Conservation (phyloP, 2,888 invertebrate species). For the Lomographa bimaculata region DNA sequence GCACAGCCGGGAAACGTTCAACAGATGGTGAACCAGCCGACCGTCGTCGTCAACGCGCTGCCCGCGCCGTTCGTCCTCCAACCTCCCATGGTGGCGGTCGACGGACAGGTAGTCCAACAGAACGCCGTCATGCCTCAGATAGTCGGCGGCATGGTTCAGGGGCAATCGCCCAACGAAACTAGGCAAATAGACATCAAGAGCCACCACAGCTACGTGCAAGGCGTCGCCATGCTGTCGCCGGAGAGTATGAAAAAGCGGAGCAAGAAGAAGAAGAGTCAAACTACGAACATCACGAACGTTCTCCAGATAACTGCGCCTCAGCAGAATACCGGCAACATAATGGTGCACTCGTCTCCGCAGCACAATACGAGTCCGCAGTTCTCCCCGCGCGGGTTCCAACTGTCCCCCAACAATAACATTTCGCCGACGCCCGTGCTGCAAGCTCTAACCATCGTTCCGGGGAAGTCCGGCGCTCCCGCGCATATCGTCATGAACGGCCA, state of each 20-base stretch:
- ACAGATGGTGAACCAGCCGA: slow-evolving; percentile 88
- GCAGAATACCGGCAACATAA: slow-evolving; percentile 85
- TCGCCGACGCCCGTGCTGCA: slow-evolving; percentile 88
- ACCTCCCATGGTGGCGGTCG: slow-evolving; percentile 90
- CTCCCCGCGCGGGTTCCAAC: slow-evolving; percentile 89
- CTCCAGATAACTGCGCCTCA: slow-evolving; percentile 87
- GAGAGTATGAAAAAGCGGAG: slow-evolving; percentile 86
- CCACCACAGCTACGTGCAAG: slow-evolving; percentile 64
- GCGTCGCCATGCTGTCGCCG: slow-evolving; percentile 85
- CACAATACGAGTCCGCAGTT: slow-evolving; percentile 81
- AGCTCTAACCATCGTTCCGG: slow-evolving; percentile 90
- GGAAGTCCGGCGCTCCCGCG: slow-evolving; percentile 88
- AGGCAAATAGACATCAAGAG: slow-evolving; percentile 83
- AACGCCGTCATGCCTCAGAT: slow-evolving; percentile 88
- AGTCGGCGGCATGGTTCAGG: slow-evolving; percentile 85
- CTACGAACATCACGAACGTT: slow-evolving; percentile 88
- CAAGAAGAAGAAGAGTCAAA: slow-evolving; percentile 89
- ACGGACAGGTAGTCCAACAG: slow-evolving; percentile 87
- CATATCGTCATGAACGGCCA: slow-evolving; percentile 92
- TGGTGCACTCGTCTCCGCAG: slow-evolving; percentile 79
- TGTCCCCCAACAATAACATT: slow-evolving; percentile 87
- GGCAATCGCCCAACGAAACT: slow-evolving; percentile 74
- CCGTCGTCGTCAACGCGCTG: slow-evolving; percentile 91
- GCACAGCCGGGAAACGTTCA: slow-evolving; percentile 81
- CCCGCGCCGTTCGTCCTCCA: slow-evolving; percentile 91